Percentiles rank a stretch among this genome's conserved stretches.
phyloP scores from a whole-genome alignment of 2,113 vertebrate genomes.

The Epinephelus cyanopodus region DNA sequence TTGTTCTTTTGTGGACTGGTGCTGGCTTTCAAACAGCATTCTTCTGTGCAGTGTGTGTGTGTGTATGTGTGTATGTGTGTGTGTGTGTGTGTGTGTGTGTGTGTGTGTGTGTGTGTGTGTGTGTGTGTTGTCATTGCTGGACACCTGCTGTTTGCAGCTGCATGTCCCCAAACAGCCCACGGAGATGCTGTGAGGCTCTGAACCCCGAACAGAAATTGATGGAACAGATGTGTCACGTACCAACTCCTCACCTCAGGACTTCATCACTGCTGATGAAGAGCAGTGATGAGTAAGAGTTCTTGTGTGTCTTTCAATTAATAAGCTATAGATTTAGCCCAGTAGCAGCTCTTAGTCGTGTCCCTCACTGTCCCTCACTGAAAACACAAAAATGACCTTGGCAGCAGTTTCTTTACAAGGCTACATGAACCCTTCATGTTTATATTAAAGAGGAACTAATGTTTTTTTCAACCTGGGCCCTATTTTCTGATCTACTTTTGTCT shows the following conservation, averaged over 20 bases:
- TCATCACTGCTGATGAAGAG: not conserved
- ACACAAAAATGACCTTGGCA: not conserved
- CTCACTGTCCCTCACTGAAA: not conserved
- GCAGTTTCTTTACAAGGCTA: not conserved
- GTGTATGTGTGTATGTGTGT: slow-evolving; percentile 16
- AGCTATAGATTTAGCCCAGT: not conserved
- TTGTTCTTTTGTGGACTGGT: slow-evolving; percentile 23
- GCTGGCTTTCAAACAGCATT: slow-evolving; percentile 32
- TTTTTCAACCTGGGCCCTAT: too few species aligned
- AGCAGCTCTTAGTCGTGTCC: not conserved
- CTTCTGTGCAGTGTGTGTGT: slow-evolving; percentile 12
- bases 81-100: slow-evolving; percentile 8
- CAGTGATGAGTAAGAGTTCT: not conserved
- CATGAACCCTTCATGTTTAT: not conserved
- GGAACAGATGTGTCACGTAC: slow-evolving; percentile 45
- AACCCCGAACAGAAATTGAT: not conserved
- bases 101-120: slow-evolving; percentile 17
- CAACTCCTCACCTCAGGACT: not conserved
- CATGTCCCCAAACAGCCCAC: slow-evolving; percentile 11
- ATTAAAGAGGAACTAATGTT: too few species aligned
- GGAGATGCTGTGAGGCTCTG: slow-evolving; percentile 11
- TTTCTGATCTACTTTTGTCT: too few species aligned
- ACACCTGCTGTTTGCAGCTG: slow-evolving; percentile 71
- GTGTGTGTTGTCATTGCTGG: slow-evolving; percentile 23
- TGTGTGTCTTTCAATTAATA: too few species aligned